Evolutionary conservation across 2,888 invertebrate genomes (phyloP).

Genomic region (Drosophila acutilabella): DNA sequence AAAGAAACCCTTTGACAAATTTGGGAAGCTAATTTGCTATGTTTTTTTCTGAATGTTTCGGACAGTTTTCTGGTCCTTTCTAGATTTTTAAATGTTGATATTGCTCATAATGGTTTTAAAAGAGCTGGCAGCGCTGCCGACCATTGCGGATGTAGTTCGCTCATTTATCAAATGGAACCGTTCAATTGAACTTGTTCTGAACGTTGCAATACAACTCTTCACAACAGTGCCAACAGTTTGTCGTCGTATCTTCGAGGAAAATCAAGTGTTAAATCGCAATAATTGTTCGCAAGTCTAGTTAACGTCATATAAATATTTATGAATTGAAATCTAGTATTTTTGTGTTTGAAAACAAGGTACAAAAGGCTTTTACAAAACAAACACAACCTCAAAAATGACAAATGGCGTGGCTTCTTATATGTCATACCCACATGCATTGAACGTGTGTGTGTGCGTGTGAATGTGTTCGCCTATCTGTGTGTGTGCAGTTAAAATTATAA

Average conservation of each 20-base stretch:
- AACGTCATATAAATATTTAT: conserved; percentile 30
- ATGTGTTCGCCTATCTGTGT: conserved; percentile 14
- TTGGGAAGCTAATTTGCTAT: too few relatives aligned
- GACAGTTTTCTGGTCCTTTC: too few relatives aligned
- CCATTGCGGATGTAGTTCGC: too few relatives aligned
- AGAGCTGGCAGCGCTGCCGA: too few relatives aligned
- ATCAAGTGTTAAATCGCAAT: conserved; percentile 27
- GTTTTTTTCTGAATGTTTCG: too few relatives aligned
- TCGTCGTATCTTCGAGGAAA: conserved; percentile 45
- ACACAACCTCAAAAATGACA: conserved; percentile 66
- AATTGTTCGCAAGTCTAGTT: conserved; percentile 16
- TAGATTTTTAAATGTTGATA: too few relatives aligned
- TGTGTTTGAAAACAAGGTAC: conserved; percentile 36
- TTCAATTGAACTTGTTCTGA: too few relatives aligned
- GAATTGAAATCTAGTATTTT: conserved; percentile 27
- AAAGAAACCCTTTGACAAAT: too few relatives aligned
- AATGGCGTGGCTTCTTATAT: conserved; percentile 69
- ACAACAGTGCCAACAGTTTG: conserved; percentile 52
- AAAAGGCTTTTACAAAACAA: neutral
- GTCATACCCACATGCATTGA: conserved; percentile 8
- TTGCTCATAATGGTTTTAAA: too few relatives aligned
- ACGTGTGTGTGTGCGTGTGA: conserved; percentile 14
- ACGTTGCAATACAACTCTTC: conserved; percentile 23
- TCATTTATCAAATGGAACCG: too few relatives aligned
- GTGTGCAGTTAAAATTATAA: conserved; percentile 52